Evolutionary conservation across 2,113 vertebrate genomes (phyloP).

Genomic region (Psettodes erumei): DNA sequence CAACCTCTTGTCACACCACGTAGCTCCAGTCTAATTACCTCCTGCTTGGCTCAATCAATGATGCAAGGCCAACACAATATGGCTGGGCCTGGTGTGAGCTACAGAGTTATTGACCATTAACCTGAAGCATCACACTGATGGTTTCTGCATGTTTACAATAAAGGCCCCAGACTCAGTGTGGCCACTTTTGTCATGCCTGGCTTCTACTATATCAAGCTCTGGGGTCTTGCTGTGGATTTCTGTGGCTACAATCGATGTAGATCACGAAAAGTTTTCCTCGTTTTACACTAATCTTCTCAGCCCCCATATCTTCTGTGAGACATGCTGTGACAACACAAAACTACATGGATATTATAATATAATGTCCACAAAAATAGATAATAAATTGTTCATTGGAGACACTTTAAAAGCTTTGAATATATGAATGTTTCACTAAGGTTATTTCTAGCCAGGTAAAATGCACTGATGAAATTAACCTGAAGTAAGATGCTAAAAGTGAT

Average conservation of each 20-base stretch:
- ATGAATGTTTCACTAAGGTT: not conserved
- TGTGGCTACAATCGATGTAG: constrained; percentile 68
- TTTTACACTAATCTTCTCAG: constrained; percentile 23
- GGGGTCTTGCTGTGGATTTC: constrained; percentile 56
- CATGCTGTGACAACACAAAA: constrained; percentile 1
- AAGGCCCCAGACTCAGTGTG: constrained; percentile 48
- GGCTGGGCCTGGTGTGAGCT: constrained; percentile 60
- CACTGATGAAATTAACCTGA: constrained; percentile 3
- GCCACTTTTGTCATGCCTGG: constrained; percentile 52
- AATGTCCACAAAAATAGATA: not conserved
- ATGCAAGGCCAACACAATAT: constrained; percentile 75
- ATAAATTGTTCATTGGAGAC: too few relatives aligned
- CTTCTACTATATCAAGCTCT: constrained; percentile 45
- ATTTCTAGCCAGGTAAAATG: not conserved
- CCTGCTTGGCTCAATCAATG: constrained; percentile 81
- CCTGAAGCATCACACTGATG: constrained; percentile 69
- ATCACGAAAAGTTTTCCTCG: constrained; percentile 60
- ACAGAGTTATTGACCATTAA: constrained; percentile 73
- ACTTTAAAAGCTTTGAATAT: not conserved
- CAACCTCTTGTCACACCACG: constrained; percentile 66
- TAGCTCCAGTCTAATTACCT: constrained; percentile 77
- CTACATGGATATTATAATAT: not conserved
- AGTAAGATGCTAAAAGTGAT: not conserved
- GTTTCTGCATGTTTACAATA: constrained; percentile 67
- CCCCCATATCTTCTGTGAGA: not conserved